These are phyloP conservation scores for Noctua fimbriata DNA, from an alignment of 2,888 invertebrate species.

Conservation along the genomic window DNA sequence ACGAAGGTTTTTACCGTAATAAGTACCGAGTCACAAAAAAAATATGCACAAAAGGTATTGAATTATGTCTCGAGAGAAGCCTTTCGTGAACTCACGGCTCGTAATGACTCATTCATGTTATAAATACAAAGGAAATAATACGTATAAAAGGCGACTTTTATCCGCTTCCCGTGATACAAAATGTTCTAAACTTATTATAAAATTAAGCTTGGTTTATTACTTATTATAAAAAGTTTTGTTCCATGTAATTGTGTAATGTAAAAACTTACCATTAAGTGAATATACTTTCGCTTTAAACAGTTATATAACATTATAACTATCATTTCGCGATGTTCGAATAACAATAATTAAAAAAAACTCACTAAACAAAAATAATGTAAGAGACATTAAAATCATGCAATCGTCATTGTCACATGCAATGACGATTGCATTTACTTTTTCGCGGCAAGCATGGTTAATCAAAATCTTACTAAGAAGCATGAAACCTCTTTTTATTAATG, in stretches of 20 bases:
- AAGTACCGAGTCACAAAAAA: slow-evolving; percentile 80
- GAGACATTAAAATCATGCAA: background rate
- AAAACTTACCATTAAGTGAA: background rate
- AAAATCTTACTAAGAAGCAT: background rate
- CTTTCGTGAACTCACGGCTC: slow-evolving; percentile 68
- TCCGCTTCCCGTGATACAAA: slow-evolving; percentile 30
- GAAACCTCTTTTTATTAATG: background rate
- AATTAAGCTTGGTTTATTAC: slow-evolving; percentile 1
- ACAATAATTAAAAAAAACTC: background rate
- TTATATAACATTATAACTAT: background rate
- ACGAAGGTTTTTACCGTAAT: slow-evolving; percentile 87
- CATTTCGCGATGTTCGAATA: background rate
- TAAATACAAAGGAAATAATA: slow-evolving; percentile 59
- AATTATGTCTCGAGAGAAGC: slow-evolving; percentile 77
- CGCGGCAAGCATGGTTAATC: background rate
- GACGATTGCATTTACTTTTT: background rate
- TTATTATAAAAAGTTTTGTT: background rate
- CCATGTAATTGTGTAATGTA: background rate
- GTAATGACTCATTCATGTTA: slow-evolving; percentile 70
- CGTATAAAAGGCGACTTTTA: slow-evolving; percentile 30
- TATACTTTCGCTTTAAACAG: background rate
- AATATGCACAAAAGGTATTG: slow-evolving; percentile 80
- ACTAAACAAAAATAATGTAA: background rate
- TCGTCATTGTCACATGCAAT: background rate
- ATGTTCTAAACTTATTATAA: slow-evolving; percentile 5